These are phyloP conservation scores for Neostethus bicornis DNA, from an alignment of 2,797 vertebrate species.

Conservation along the genomic window DNA sequence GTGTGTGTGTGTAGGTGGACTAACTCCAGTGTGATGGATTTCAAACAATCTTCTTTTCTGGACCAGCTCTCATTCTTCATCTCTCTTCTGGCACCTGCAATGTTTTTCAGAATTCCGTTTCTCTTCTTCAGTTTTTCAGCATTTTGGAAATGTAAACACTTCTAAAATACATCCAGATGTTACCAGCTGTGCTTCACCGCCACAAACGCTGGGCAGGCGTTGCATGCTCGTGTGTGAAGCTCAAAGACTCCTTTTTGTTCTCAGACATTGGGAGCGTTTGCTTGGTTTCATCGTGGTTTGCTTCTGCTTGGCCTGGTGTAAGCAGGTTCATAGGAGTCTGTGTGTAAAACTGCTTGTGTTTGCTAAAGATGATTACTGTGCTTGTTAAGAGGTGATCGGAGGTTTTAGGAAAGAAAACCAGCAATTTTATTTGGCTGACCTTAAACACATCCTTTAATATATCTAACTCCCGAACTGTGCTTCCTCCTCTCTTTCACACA, in stretches of 20 bases:
- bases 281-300: slow-evolving; percentile 58
- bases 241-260: slow-evolving; percentile 57
- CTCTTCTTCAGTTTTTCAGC: slow-evolving; percentile 72
- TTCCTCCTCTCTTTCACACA: slow-evolving; percentile 5
- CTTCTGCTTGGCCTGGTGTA: slow-evolving; percentile 44
- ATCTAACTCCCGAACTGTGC: slow-evolving; percentile 18
- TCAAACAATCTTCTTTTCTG: slow-evolving; percentile 77
- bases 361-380: slow-evolving; percentile 53
- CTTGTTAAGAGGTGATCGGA: slow-evolving; percentile 37
- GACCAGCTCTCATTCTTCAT: slow-evolving; percentile 74
- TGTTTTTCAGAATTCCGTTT: slow-evolving; percentile 77
- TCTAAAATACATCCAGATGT: slow-evolving; percentile 87
- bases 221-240: slow-evolving; percentile 30
- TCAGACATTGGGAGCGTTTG: slow-evolving; percentile 64
- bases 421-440: slow-evolving; percentile 66
- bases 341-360: slow-evolving; percentile 12
- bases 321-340: slow-evolving; percentile 37
- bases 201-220: slow-evolving; percentile 74
- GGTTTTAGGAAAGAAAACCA: slow-evolving; percentile 50
- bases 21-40: slow-evolving; percentile 65
- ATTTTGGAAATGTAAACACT: slow-evolving; percentile 86
- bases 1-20: slow-evolving; percentile 41
- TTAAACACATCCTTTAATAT: slow-evolving; percentile 54
- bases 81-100: slow-evolving; percentile 82
- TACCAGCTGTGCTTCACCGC: slow-evolving; percentile 80